phyloP scores from a whole-genome alignment of 2,113 vertebrate genomes.

The Cathartes aura region DNA sequence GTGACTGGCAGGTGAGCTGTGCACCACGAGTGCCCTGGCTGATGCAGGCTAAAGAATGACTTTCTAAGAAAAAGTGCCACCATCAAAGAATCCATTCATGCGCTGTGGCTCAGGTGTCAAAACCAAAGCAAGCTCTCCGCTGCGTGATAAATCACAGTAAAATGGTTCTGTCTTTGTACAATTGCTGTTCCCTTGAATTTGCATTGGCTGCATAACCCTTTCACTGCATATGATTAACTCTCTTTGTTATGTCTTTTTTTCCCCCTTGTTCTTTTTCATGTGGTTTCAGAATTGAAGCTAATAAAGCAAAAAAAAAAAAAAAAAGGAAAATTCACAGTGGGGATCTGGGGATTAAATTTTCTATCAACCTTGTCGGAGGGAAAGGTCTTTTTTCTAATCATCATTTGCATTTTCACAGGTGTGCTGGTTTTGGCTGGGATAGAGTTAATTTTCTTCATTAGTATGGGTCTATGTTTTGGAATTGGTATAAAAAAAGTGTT shows the following conservation, averaged over 20 bases:
- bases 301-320: neutral
- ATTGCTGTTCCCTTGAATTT: neutral
- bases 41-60: neutral
- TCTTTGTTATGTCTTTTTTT: neutral
- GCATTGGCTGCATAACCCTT: neutral
- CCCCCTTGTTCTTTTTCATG: neutral
- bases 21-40: neutral
- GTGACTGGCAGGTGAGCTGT: neutral
- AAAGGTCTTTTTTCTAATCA: neutral
- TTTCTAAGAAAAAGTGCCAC: neutral
- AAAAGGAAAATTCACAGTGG: neutral
- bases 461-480: neutral
- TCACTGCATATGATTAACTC: neutral
- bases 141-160: neutral
- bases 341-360: neutral
- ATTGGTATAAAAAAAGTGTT: neutral
- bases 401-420: neutral
- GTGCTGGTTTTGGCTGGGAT: neutral
- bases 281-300: neutral
- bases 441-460: neutral
- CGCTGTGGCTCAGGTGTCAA: neutral
- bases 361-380: neutral
- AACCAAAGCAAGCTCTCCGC: neutral
- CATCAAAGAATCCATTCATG: neutral
- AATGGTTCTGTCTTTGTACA: neutral